Evolutionary conservation across 2,888 invertebrate genomes (phyloP).

Genomic region (Boloria euphrosyne): DNA sequence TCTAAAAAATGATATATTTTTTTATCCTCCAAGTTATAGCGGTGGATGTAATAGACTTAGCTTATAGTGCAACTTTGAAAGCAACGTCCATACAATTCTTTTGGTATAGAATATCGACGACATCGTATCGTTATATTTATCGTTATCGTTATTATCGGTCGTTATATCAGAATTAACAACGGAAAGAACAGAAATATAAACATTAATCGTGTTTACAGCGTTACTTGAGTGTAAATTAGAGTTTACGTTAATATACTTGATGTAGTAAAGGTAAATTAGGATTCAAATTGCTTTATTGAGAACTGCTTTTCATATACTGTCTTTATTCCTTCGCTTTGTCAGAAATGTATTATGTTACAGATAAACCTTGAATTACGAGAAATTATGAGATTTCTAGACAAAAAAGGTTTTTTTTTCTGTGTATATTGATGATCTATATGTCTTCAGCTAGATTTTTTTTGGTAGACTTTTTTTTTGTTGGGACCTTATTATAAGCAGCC

Average conservation of each 20-base stretch:
- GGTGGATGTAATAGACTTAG: background rate
- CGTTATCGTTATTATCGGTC: constrained; percentile 78
- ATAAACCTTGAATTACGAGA: no score
- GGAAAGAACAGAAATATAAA: constrained; percentile 72
- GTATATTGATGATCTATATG: no score
- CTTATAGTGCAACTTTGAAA: constrained; percentile 39
- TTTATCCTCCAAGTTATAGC: background rate
- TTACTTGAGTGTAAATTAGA: constrained; percentile 52
- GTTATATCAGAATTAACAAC: constrained; percentile 76
- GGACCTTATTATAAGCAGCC: no score
- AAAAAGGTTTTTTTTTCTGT: no score
- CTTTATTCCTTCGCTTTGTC: background rate
- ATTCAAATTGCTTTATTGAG: constrained; percentile 29
- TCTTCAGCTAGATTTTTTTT: no score
- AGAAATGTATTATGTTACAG: background rate
- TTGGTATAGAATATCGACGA: constrained; percentile 50
- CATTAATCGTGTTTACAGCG: constrained; percentile 69
- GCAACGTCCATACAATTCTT: constrained; percentile 50
- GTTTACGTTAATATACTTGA: constrained; percentile 38
- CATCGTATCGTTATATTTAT: constrained; percentile 70
- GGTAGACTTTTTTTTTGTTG: no score
- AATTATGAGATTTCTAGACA: no score
- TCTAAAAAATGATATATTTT: background rate
- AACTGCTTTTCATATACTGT: constrained; percentile 7
- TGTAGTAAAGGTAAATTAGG: constrained; percentile 34